These are phyloP conservation scores for Sitodiplosis mosellana DNA, from an alignment of 1,140 invertebrate genomes.

Conservation along the genomic window DNA sequence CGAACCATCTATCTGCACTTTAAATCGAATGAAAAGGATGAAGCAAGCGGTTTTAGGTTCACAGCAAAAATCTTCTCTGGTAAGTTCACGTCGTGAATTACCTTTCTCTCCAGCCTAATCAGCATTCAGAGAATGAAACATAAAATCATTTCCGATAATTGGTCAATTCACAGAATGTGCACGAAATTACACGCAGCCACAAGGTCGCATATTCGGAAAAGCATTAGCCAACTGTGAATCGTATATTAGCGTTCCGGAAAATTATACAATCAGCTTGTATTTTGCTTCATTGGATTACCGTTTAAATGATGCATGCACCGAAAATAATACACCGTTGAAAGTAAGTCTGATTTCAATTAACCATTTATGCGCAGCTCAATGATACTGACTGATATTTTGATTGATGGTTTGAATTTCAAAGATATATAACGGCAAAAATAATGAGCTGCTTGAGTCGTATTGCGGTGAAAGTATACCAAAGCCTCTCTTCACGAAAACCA, in stretches of 20 bases:
- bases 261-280: constrained; percentile 38
- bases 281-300: constrained; percentile 8
- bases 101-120: constrained; percentile 20
- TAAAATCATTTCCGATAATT: too few species aligned
- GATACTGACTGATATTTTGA: too few species aligned
- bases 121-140: constrained; percentile 3
- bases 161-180: constrained; percentile 37
- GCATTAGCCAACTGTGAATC: constrained; percentile 38
- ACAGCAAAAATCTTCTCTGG: constrained; percentile 16
- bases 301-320: not conserved
- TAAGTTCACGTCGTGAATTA: constrained; percentile 13
- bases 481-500: constrained; percentile 41
- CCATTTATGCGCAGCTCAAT: too few species aligned
- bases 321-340: not conserved
- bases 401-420: constrained; percentile 22
- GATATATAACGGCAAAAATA: constrained; percentile 30
- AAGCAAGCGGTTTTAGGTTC: constrained; percentile 19
- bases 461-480: constrained; percentile 25
- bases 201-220: constrained; percentile 37
- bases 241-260: constrained; percentile 33
- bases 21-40: constrained; percentile 14
- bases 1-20: constrained; percentile 29
- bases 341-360: not conserved
- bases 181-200: constrained; percentile 41
- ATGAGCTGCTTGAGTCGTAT: constrained; percentile 24